Base-by-base conservation (phyloP, 2,888 invertebrate species). In the Masnerella sp. region DNA sequence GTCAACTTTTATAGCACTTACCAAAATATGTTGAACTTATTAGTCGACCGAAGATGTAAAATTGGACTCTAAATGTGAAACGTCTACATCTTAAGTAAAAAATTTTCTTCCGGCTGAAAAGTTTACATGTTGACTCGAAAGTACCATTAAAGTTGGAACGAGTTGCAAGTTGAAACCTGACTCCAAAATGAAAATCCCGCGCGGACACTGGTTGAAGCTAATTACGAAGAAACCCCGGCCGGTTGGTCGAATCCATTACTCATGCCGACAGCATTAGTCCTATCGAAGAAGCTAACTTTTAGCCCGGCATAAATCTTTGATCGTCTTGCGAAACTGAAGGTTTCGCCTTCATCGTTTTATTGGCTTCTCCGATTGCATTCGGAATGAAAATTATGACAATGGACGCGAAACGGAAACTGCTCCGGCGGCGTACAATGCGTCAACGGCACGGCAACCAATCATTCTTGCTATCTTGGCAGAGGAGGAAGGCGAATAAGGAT, bases 341-440 rank as follows among this genome's bases (percentile, higher is more conserved):
- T 32, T 17, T 34, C 22, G 17, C 42, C n/a, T n/a, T 20, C 14
- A 43, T 65, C 45, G 65, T 65, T 65, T 56, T 65, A 56, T 56
- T 56, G 56, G 65, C 65, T 67, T 67, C 65, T 67, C 47, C 65
- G 49, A 56, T 56, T 56, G 65, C 65, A 54, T 67, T 67, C 56
- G 32, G 56, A 67, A 67, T 56, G 65, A 67, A 67, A 67, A 67
- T 67, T 56, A 67, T 67, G 65, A 67, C 65, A 67, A 67, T 67
- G 65, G 38, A 67, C 49, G 49, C 32, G 32, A 67, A 67, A 56
- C 56, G 56, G 65, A 67, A 67, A 56, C 49, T 40, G 56, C 36
- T 49, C 42, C 22, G 32, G 22, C 34, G n/a, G n/a, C 34, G 38
- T 25, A 47, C 47, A 45, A 54, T 54, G 64, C 54, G 34, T 52